Conservation (phyloP, 2,113 vertebrate species). For the Formicarius rufipectus region DNA sequence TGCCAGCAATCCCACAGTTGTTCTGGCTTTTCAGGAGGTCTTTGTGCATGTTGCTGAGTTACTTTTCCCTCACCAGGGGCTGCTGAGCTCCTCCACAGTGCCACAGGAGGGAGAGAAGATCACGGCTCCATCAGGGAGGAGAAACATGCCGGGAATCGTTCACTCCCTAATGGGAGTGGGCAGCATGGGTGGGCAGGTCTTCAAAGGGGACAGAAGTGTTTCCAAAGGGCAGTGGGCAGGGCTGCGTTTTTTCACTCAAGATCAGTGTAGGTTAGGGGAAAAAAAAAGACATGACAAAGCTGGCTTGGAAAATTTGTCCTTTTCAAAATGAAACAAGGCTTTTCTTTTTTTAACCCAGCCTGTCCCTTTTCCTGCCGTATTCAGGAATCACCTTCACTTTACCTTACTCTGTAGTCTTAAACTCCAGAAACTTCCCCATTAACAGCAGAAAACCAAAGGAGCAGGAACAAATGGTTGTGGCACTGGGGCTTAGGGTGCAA, state of each 20-base stretch:
- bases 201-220: background rate
- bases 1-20: rapidly evolving
- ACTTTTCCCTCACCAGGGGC: background rate
- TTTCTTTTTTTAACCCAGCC: background rate
- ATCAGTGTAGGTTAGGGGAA: rapidly evolving
- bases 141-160: background rate
- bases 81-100: background rate
- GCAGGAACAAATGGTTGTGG: background rate
- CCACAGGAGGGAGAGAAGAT: background rate
- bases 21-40: background rate
- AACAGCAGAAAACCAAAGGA: background rate
- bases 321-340: background rate
- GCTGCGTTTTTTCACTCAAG: background rate
- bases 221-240: background rate
- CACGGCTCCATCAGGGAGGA: rapidly evolving
- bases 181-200: background rate
- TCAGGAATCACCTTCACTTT: background rate
- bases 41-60: rapidly evolving
- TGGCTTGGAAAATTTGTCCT: background rate
- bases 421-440: background rate
- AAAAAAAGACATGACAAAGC: background rate
- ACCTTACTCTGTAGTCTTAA: background rate
- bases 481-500: background rate
- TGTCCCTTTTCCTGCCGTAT: background rate
- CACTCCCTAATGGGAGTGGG: background rate